Percentiles rank a stretch among this genome's conserved stretches.
Evolutionary conservation across 2,113 vertebrate species (phyloP).

Genomic region (Corapipo altera): DNA sequence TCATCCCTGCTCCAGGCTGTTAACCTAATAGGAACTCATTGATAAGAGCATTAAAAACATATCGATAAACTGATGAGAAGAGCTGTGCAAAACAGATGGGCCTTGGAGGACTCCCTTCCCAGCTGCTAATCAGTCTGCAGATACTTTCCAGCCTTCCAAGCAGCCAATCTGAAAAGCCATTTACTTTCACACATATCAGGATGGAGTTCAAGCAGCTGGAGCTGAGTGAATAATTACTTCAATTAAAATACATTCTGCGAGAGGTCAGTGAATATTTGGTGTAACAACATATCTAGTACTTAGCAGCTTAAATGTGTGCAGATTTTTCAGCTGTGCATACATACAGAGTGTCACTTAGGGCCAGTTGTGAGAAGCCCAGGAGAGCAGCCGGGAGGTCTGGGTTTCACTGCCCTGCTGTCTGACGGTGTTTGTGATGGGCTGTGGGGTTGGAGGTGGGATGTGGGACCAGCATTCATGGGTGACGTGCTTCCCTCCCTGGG

Average conservation of each 20-base stretch:
- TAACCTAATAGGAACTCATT: not conserved
- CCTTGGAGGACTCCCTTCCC: not conserved
- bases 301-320: constrained; percentile 32
- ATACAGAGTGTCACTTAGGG: constrained; percentile 16
- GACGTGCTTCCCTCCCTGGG: not conserved
- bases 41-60: constrained; percentile 3
- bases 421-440: not conserved
- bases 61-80: constrained; percentile 12
- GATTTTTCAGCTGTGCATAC: constrained; percentile 54
- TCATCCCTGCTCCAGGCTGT: not conserved
- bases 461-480: not conserved
- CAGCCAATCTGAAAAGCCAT: not conserved
- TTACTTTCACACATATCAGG: constrained; percentile 31
- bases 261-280: constrained; percentile 61
- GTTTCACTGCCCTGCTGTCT: not conserved
- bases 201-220: constrained; percentile 48
- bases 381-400: not conserved
- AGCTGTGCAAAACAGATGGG: not conserved
- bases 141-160: not conserved
- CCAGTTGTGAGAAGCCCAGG: not conserved
- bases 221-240: constrained; percentile 61
- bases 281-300: constrained; percentile 25
- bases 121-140: not conserved
- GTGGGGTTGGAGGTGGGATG: not conserved
- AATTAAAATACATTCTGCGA: constrained; percentile 59